Conservation (phyloP, 2,888 invertebrate species). For the Clanis bilineata region DNA sequence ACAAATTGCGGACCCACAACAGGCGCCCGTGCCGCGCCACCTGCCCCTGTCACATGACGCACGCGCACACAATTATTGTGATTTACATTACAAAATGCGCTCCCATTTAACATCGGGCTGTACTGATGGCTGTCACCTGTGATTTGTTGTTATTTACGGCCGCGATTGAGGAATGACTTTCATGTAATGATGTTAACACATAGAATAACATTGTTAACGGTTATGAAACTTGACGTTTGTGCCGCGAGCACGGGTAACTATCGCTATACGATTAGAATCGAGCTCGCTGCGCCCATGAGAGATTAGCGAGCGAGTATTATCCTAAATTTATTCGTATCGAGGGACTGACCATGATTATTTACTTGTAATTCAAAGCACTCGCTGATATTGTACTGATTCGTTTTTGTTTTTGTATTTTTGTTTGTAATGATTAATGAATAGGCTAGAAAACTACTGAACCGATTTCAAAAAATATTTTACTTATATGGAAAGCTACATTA, state of each 20-base stretch:
- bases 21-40: constrained; percentile 35
- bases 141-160: constrained; percentile 25
- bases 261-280: too few relatives aligned
- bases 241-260: background rate
- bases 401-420: too few relatives aligned
- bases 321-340: too few relatives aligned
- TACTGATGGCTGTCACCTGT: constrained; percentile 27
- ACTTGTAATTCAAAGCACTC: background rate
- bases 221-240: too few relatives aligned
- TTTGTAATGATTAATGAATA: too few relatives aligned
- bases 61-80: constrained; percentile 43
- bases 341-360: too few relatives aligned
- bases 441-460: too few relatives aligned
- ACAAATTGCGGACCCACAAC: constrained; percentile 42
- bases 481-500: too few relatives aligned
- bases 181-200: background rate
- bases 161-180: constrained; percentile 11
- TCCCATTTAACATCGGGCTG: constrained; percentile 32
- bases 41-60: constrained; percentile 39
- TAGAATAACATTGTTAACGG: too few relatives aligned
- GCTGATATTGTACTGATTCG: background rate
- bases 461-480: too few relatives aligned
- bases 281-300: too few relatives aligned
- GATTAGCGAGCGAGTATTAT: too few relatives aligned
- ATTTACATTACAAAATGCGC: constrained; percentile 42